Evolutionary conservation across 2,797 vertebrate genomes (phyloP).

Genomic region (Cheirogaleus major): DNA sequence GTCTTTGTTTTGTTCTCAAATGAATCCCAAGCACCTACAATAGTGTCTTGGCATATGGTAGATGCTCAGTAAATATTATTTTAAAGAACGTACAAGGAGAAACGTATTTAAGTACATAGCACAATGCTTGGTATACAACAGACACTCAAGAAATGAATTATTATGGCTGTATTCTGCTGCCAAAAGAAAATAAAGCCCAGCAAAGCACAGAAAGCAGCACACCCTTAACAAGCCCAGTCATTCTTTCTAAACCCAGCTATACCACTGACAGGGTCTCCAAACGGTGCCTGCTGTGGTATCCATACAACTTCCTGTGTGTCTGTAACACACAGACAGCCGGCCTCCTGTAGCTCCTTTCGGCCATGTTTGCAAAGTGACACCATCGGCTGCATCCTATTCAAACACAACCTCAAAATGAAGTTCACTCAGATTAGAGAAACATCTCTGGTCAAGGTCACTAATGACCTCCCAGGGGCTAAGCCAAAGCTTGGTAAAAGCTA

Average conservation of each 20-base stretch:
- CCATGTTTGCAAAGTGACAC: neutral
- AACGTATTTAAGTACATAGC: neutral
- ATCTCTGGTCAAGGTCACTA: neutral
- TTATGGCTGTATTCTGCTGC: neutral
- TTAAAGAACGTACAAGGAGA: neutral
- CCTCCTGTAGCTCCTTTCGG: neutral
- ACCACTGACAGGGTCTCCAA: neutral
- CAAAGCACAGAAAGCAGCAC: neutral
- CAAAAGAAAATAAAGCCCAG: neutral
- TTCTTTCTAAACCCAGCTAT: accelerated
- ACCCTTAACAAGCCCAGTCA: neutral
- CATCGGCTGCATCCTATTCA: neutral
- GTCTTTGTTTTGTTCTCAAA: neutral
- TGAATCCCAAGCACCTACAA: neutral
- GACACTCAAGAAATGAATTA: neutral
- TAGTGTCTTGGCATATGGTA: neutral
- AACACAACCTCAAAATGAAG: neutral
- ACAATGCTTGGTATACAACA: neutral
- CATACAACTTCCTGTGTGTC: neutral
- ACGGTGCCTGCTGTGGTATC: neutral
- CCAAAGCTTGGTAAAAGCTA: accelerated
- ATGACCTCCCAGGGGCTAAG: neutral
- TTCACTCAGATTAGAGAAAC: neutral
- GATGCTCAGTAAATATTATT: neutral
- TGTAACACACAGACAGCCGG: neutral